Evolutionary conservation across 2,888 invertebrate species (phyloP), one percentile per base, ranked within the genome.

Genomic region (Odontothrips loti): DNA sequence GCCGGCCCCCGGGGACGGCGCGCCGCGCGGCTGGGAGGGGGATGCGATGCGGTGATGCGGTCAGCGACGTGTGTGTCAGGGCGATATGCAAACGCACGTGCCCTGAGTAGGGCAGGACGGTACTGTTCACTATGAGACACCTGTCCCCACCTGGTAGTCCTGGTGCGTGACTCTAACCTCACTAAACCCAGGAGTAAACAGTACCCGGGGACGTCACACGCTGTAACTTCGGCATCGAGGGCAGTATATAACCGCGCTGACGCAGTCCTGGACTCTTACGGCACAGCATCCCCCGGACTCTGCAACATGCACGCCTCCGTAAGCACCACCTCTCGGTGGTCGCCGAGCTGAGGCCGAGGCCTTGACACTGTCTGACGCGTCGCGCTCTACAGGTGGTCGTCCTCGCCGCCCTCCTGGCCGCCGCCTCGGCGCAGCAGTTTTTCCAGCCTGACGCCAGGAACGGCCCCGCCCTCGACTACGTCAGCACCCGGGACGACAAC

Each of bases 301-400:
- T 20, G 58, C 58, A 58, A 58, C 58, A 58, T 58, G 58, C 58
- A 58, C 58, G 58, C 58, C 58, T 20, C 58, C 58, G 58, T 58
- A 58, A 58, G 58, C 15, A 58, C 58, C n/a, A n/a, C 6, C 20
- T 15, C 34, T 43, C 34, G 34, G 3, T 43, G 34, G 34, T 43
- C 3, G 34, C 34, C 34, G 34, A n/a, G 17, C 15, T 58, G 58
- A 17, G 20, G 0, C 34, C 58, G n/a, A 17, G 17, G 20, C 17
- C 58, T 15, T n/a, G 15, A 0, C 58, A 0, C 58, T 58, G 20
- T 20, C 58, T 20, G 1, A n/a, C 68, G 1, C 9, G 23, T 27
- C 27, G n/a, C 8, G n/a, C 68, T 27, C 68, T 2, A 15, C 68
- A 75, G 68, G 68, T 75, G 23, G 27, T 23, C 68, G 68, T 27